Evolutionary conservation across 2,113 vertebrate species (phyloP).

Genomic region (Coreoperca whiteheadi): DNA sequence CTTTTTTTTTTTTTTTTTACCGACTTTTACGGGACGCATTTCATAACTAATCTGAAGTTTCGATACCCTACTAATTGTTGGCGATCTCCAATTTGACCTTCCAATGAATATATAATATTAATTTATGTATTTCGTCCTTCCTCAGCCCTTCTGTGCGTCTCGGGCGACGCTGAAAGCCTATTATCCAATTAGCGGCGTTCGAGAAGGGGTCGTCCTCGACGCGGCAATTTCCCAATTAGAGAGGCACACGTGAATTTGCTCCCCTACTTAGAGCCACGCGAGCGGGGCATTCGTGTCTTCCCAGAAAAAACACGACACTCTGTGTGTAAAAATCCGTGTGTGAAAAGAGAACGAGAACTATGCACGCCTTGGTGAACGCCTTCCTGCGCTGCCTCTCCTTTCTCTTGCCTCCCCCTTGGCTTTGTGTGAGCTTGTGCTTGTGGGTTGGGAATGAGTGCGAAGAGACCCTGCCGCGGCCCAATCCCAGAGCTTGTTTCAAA

Average conservation of each 20-base stretch:
- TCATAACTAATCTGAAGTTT: background rate
- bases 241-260: constrained; percentile 69
- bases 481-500: constrained; percentile 84
- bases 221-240: constrained; percentile 65
- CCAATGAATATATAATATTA: background rate
- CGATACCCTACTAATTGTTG: background rate
- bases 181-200: constrained; percentile 80
- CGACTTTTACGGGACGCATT: too few species aligned
- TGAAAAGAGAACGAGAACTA: constrained; percentile 39
- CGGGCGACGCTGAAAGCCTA: constrained; percentile 58
- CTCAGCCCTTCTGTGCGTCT: too few species aligned
- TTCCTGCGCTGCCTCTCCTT: constrained; percentile 84
- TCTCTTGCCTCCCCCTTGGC: constrained; percentile 84
- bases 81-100: too few species aligned
- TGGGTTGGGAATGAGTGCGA: constrained; percentile 82
- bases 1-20: too few species aligned
- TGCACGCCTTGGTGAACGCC: constrained; percentile 82
- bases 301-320: background rate
- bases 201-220: constrained; percentile 47
- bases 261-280: constrained; percentile 63
- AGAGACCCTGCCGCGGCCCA: constrained; percentile 80
- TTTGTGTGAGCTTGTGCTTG: constrained; percentile 81
- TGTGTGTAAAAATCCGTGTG: background rate
- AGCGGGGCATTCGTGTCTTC: background rate
- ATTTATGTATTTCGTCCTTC: background rate